Evolutionary conservation across 2,113 vertebrate species (phyloP).

Genomic region (Camelus dromedarius): DNA sequence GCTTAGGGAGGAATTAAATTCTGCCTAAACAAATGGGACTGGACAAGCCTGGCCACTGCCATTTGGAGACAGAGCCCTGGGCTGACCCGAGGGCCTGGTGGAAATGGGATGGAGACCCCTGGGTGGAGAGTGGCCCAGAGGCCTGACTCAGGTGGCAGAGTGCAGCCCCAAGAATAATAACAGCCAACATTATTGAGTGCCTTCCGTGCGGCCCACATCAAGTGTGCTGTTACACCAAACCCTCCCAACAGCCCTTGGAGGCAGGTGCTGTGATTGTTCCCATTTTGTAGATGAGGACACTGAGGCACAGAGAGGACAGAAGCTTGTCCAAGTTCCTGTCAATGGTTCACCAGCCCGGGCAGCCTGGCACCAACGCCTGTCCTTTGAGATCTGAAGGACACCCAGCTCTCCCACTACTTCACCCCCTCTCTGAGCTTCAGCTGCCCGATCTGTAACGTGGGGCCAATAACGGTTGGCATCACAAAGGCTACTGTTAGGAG

Average conservation of each 20-base stretch:
- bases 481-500: background rate
- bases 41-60: slow-evolving; percentile 60
- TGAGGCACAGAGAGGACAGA: background rate
- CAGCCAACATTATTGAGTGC: background rate
- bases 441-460: background rate
- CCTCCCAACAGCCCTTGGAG: background rate
- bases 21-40: slow-evolving; percentile 77
- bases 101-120: slow-evolving; percentile 19
- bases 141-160: background rate
- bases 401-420: background rate
- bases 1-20: slow-evolving; percentile 82
- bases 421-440: background rate
- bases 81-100: background rate
- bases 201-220: background rate
- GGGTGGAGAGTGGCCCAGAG: background rate
- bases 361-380: background rate
- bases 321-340: background rate
- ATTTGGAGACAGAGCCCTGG: slow-evolving; percentile 27
- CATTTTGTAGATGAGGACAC: background rate
- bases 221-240: background rate
- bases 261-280: background rate
- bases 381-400: background rate
- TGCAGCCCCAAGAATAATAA: background rate
- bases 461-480: background rate
- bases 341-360: background rate